phyloP scores from a whole-genome alignment of 2,113 vertebrate genomes.

The Saccopteryx leptura region DNA sequence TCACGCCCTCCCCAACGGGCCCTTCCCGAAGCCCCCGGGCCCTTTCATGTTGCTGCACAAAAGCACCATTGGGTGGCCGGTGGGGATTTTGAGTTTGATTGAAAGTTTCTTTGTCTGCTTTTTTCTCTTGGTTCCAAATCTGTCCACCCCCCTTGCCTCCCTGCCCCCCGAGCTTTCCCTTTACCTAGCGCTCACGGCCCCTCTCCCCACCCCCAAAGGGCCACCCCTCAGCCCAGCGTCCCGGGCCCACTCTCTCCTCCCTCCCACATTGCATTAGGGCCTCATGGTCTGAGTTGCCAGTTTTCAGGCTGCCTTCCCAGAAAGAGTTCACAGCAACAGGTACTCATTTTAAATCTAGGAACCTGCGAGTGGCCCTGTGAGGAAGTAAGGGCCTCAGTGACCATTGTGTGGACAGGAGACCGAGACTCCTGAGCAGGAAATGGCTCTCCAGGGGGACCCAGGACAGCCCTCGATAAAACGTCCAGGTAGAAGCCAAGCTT shows the following conservation, averaged over 20 bases:
- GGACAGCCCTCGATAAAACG: background rate
- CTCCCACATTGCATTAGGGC: slow-evolving; percentile 43
- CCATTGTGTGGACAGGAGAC: background rate
- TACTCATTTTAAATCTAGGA: background rate
- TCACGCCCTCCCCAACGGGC: slow-evolving; percentile 83
- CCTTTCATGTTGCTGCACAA: slow-evolving; percentile 85
- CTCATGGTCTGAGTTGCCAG: slow-evolving; percentile 16
- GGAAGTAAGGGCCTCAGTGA: rapidly evolving
- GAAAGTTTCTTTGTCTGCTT: slow-evolving; percentile 85
- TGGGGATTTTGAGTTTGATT: slow-evolving; percentile 85
- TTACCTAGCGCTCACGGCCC: slow-evolving; percentile 66
- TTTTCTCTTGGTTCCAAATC: slow-evolving; percentile 77
- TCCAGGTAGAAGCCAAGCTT: background rate
- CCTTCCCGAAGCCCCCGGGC: slow-evolving; percentile 87
- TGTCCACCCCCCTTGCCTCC: slow-evolving; percentile 75
- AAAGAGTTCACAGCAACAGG: background rate
- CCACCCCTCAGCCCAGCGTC: slow-evolving; percentile 69
- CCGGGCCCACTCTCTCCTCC: background rate
- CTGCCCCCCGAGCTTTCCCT: slow-evolving; percentile 74
- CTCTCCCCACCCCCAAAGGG: slow-evolving; percentile 53
- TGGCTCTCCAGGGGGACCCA: background rate
- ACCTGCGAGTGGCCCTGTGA: background rate
- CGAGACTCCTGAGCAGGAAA: background rate
- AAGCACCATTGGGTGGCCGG: slow-evolving; percentile 83
- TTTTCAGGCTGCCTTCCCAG: slow-evolving; percentile 45